Evolutionary conservation across 92 coral and sea anemone genomes (phyloP).

Genomic region (Anthopleura xanthogrammica): DNA sequence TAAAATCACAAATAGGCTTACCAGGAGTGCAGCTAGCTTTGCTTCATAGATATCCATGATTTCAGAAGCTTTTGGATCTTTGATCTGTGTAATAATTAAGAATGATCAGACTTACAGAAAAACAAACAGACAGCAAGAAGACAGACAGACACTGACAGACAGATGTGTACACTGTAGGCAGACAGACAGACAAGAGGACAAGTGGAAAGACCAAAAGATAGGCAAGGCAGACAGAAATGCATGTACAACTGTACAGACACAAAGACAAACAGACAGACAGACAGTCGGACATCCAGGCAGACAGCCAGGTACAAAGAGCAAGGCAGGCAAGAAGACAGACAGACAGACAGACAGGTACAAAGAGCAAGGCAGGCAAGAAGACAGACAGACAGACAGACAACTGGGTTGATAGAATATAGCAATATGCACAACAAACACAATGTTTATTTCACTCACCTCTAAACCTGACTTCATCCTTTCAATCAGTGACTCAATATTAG

Average conservation of each 20-base stretch:
- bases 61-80: slow-evolving; percentile 95
- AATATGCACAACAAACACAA: not conserved
- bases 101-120: not conserved
- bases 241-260: not conserved
- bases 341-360: not conserved
- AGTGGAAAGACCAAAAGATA: not conserved
- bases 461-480: slow-evolving; percentile 92
- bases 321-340: too few species aligned
- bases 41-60: slow-evolving; percentile 98
- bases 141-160: not conserved
- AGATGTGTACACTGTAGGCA: too few species aligned
- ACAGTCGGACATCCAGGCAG: not conserved
- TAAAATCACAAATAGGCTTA: slow-evolving; percentile 17
- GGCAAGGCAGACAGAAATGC: not conserved
- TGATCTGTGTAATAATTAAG: slow-evolving; percentile 51
- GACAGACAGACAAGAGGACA: not conserved
- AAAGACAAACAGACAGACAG: not conserved
- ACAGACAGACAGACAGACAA: not conserved
- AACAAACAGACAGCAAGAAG: not conserved
- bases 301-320: too few species aligned
- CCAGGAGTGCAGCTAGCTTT: slow-evolving; percentile 84
- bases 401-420: too few species aligned
- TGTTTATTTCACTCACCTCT: slow-evolving; percentile 57
- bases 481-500: slow-evolving; percentile 86
- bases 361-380: too few species aligned